Evolutionary conservation across 2,888 invertebrate genomes (phyloP).

Genomic region (Lymantria dispar): DNA sequence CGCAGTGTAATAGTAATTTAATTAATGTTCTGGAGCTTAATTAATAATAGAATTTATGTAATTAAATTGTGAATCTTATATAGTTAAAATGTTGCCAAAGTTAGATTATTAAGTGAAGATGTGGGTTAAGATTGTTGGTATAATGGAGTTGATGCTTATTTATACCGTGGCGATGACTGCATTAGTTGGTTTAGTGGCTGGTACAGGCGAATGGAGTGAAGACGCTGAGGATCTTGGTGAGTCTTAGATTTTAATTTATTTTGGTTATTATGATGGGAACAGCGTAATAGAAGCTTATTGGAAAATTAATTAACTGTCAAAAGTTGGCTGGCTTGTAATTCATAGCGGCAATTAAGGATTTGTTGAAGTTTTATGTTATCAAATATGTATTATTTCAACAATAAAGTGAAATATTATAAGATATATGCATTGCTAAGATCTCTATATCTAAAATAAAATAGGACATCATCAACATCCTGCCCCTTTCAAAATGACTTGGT

Average conservation of each 20-base stretch:
- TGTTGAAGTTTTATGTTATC: too few species aligned
- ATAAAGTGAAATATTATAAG: too few species aligned
- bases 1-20: slow-evolving; percentile 28
- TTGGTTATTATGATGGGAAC: too few species aligned
- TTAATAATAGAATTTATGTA: slow-evolving; percentile 14
- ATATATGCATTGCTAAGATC: too few species aligned
- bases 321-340: too few species aligned
- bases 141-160: slow-evolving; percentile 47
- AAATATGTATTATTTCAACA: too few species aligned
- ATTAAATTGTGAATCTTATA: slow-evolving; percentile 14
- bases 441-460: too few species aligned
- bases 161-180: slow-evolving; percentile 43
- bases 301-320: too few species aligned
- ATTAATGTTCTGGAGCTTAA: slow-evolving; percentile 23
- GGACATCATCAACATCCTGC: too few species aligned
- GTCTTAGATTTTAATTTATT: slow-evolving; percentile 20
- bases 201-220: slow-evolving; percentile 75
- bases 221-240: slow-evolving; percentile 76
- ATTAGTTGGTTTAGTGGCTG: slow-evolving; percentile 54
- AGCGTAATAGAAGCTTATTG: too few species aligned
- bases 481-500: too few species aligned
- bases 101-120: slow-evolving; percentile 27
- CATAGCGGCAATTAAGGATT: too few species aligned
- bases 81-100: slow-evolving; percentile 35
- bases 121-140: slow-evolving; percentile 32